These are phyloP conservation scores for Cassiopea xamachana DNA, from an alignment of 30 jellyfish, hydroid and myxozoan genomes.

Conservation along the genomic window DNA sequence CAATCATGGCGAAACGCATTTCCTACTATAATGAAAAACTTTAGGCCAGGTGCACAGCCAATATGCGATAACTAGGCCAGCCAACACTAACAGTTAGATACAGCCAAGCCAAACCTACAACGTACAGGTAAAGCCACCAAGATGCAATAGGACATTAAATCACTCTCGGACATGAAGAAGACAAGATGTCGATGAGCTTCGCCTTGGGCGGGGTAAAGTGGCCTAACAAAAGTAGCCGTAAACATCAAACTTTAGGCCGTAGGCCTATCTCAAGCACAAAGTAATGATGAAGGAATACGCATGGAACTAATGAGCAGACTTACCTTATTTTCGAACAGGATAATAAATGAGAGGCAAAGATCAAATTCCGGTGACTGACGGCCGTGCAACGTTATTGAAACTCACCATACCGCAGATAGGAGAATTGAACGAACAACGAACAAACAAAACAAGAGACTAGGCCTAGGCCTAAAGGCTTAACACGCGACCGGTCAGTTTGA, in stretches of 20 bases:
- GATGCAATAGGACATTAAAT: background rate
- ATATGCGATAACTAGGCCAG: constrained; percentile 3
- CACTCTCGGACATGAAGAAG: background rate
- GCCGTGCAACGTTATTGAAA: background rate
- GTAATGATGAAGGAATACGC: background rate
- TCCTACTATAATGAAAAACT: background rate
- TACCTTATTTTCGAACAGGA: constrained; percentile 22
- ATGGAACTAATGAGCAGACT: background rate
- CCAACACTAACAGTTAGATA: background rate
- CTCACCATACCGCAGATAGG: constrained; percentile 53
- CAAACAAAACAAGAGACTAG: constrained; percentile 72
- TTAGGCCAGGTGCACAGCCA: constrained; percentile 10
- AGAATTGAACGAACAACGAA: constrained; percentile 39
- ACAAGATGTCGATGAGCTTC: constrained; percentile 66
- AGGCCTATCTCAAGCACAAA: constrained; percentile 30
- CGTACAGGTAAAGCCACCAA: background rate
- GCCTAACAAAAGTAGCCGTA: constrained; percentile 14
- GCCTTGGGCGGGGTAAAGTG: constrained; percentile 70
- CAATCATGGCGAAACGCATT: constrained; percentile 2
- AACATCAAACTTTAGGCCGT: constrained; percentile 63
- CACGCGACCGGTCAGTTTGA: constrained; percentile 64
- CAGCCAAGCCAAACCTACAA: background rate
- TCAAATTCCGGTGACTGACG: background rate
- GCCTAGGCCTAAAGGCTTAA: constrained; percentile 79
- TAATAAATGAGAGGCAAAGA: background rate